phyloP scores from a whole-genome alignment of 2,113 vertebrate species.

The Sciurus niger region DNA sequence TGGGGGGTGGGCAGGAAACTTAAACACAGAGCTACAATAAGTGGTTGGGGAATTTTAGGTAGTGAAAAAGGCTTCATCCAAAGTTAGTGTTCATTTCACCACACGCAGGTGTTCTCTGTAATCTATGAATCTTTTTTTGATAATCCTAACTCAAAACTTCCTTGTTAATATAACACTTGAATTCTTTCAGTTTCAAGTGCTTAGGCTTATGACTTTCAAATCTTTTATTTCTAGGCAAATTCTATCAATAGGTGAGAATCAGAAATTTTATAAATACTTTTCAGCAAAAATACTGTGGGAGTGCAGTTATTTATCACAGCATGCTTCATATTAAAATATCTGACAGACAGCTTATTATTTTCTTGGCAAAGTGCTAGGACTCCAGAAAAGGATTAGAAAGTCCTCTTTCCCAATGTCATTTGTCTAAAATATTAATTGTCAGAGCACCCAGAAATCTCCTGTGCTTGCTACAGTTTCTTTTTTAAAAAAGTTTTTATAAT shows the following conservation, averaged over 20 bases:
- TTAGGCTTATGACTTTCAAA: conserved; percentile 2
- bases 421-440: conserved; percentile 55
- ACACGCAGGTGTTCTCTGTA: not conserved
- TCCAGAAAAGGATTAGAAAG: conserved; percentile 65
- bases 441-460: conserved; percentile 54
- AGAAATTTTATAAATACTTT: conserved; percentile 72
- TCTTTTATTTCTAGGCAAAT: conserved; percentile 61
- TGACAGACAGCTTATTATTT: conserved; percentile 76
- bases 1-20: not conserved
- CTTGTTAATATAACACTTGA: not conserved
- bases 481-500: conserved; percentile 46
- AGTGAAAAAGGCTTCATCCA: not conserved
- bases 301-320: conserved; percentile 58
- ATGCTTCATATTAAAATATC: conserved; percentile 61
- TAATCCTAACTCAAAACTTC: not conserved
- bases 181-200: not conserved
- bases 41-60: not conserved
- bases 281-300: conserved; percentile 64
- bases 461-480: conserved; percentile 37
- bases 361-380: conserved; percentile 56
- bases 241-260: conserved; percentile 55
- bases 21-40: not conserved
- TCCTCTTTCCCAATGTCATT: conserved; percentile 21
- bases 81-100: not conserved
- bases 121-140: not conserved